Evolutionary conservation across 2,113 vertebrate species (phyloP).

Genomic region (Lycaon pictus): DNA sequence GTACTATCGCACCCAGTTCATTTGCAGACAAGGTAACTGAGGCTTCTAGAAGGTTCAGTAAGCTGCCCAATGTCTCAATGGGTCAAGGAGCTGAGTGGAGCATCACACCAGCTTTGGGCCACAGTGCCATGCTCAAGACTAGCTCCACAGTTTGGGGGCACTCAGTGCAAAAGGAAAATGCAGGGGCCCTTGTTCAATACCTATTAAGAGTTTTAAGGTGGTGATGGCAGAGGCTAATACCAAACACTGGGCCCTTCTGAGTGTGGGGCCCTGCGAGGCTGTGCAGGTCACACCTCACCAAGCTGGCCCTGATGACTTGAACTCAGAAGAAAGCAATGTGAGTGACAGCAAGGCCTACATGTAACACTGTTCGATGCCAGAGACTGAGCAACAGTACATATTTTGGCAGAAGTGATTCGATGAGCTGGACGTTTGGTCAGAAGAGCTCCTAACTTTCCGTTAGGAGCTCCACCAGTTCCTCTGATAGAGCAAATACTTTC

Average conservation of each 20-base stretch:
- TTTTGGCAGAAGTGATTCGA: background rate
- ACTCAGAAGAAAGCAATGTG: background rate
- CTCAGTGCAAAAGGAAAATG: background rate
- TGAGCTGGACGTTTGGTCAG: background rate
- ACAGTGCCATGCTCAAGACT: fast-evolving
- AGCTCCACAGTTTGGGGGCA: fast-evolving
- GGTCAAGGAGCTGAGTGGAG: background rate
- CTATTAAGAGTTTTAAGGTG: background rate
- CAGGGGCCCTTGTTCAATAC: background rate
- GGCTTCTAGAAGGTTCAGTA: background rate
- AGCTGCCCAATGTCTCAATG: background rate
- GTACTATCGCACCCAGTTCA: fast-evolving
- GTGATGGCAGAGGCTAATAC: background rate
- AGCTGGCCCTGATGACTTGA: background rate
- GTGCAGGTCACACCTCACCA: fast-evolving
- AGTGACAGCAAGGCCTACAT: background rate
- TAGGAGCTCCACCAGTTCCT: background rate
- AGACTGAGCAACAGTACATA: background rate
- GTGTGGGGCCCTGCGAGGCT: background rate
- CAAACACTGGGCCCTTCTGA: background rate
- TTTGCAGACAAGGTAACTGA: background rate
- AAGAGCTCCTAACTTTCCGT: background rate
- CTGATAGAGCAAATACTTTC: background rate
- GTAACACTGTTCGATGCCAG: no score
- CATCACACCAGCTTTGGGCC: no score